Evolutionary conservation across 2,797 vertebrate genomes (phyloP).

Genomic region (Silurus aristotelis): DNA sequence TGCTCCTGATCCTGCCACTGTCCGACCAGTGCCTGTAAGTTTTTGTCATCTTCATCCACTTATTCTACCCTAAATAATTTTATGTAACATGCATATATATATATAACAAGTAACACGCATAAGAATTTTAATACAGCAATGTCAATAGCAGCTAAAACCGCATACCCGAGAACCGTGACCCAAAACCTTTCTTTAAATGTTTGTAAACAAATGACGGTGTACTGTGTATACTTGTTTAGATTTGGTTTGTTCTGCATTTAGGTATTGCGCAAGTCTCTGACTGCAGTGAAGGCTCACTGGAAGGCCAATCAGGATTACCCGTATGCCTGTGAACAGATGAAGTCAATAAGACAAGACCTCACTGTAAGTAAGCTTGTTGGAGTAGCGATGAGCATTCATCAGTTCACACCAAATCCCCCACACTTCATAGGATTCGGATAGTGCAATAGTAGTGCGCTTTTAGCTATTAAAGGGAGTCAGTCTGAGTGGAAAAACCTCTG

Average conservation of each 20-base stretch:
- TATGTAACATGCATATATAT: no score
- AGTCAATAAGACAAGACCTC: conserved; percentile 91
- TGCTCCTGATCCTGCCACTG: conserved; percentile 87
- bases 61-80: no score
- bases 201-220: background rate
- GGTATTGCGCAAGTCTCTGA: conserved; percentile 86
- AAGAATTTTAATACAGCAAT: no score
- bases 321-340: conserved; percentile 94
- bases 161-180: no score
- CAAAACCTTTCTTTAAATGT: no score
- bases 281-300: conserved; percentile 86
- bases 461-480: background rate
- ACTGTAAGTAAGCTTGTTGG: conserved; percentile 73
- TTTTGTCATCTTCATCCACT: background rate
- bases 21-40: conserved; percentile 81
- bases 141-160: no score
- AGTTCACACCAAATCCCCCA: background rate
- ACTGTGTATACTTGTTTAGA: background rate
- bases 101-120: no score
- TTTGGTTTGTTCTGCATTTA: conserved; percentile 54
- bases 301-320: conserved; percentile 87
- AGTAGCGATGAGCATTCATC: background rate
- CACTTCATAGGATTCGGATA: background rate
- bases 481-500: no score
- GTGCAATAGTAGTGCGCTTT: background rate